Percentiles rank a stretch among this genome's conserved stretches.
phyloP scores from a whole-genome alignment of 2,113 vertebrate genomes.

The Chionodraco myersi region DNA sequence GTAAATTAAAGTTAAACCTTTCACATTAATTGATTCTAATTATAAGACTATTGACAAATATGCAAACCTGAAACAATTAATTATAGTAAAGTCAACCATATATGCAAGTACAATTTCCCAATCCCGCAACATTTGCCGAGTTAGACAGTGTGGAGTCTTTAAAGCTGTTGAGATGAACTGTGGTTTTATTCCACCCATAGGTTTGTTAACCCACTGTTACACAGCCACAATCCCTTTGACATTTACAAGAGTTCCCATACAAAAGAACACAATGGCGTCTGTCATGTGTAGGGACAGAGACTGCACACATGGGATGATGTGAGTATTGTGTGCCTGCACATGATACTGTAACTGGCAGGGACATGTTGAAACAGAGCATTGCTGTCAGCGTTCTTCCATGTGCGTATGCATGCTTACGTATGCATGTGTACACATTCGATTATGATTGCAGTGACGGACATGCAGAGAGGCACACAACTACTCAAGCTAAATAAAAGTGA shows the following conservation, averaged over 20 bases:
- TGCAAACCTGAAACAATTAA: neutral
- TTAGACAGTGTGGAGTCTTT: neutral
- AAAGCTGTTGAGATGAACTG: slow-evolving; percentile 17
- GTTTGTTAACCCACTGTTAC: slow-evolving; percentile 40
- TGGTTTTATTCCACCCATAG: slow-evolving; percentile 26
- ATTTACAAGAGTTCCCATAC: slow-evolving; percentile 51
- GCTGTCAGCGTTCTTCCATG: slow-evolving; percentile 7
- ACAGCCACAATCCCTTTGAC: slow-evolving; percentile 47
- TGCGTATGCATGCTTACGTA: slow-evolving; percentile 3
- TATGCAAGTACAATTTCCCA: neutral
- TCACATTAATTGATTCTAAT: neutral
- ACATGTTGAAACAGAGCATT: slow-evolving; percentile 33
- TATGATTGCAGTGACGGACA: slow-evolving; percentile 21
- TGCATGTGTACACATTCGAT: slow-evolving; percentile 18
- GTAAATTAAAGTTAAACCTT: neutral
- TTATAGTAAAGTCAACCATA: neutral
- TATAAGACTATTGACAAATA: neutral
- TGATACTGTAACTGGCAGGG: slow-evolving; percentile 34
- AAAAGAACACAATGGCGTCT: slow-evolving; percentile 48
- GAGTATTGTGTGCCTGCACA: slow-evolving; percentile 11
- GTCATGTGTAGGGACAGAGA: slow-evolving; percentile 47
- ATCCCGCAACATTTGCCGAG: neutral
- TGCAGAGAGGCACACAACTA: slow-evolving; percentile 8
- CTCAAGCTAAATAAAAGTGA: slow-evolving; percentile 39
- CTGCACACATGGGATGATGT: slow-evolving; percentile 36